Evolutionary conservation across 1,140 invertebrate genomes (phyloP).

Genomic region (Coenobita brevimanus): DNA sequence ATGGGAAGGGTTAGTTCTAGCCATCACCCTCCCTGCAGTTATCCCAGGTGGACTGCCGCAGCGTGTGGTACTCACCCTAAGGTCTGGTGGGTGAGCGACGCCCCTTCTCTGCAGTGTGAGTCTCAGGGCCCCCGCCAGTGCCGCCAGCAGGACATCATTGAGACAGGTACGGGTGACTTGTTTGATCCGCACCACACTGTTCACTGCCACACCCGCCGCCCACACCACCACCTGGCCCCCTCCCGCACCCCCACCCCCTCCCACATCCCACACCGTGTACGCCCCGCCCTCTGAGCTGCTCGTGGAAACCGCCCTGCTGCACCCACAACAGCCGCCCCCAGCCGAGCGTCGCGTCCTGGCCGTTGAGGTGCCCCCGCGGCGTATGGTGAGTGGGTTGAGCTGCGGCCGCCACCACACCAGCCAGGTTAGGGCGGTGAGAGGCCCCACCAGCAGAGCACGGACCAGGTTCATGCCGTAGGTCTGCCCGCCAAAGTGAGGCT

Average conservation of each 20-base stretch:
- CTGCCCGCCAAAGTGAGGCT: slow-evolving; percentile 74
- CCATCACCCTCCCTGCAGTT: too few relatives aligned
- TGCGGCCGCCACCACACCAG: slow-evolving; percentile 71
- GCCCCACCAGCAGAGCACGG: slow-evolving; percentile 76
- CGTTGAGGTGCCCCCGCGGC: not conserved
- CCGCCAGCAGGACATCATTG: slow-evolving; percentile 77
- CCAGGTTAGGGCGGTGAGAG: slow-evolving; percentile 76
- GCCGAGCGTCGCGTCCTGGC: not conserved
- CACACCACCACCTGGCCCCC: slow-evolving; percentile 64
- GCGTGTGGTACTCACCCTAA: slow-evolving; percentile 73
- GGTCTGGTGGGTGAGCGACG: slow-evolving; percentile 75
- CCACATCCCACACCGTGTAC: slow-evolving; percentile 68
- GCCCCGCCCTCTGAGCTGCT: slow-evolving; percentile 69
- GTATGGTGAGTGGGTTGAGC: slow-evolving; percentile 55
- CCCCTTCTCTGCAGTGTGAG: slow-evolving; percentile 75
- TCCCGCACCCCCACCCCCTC: slow-evolving; percentile 22
- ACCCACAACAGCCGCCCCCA: slow-evolving; percentile 26
- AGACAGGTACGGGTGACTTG: slow-evolving; percentile 77
- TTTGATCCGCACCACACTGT: slow-evolving; percentile 74
- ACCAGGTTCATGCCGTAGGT: slow-evolving; percentile 74
- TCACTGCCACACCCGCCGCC: slow-evolving; percentile 70
- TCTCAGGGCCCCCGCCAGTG: slow-evolving; percentile 75
- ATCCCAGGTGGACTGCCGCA: too few relatives aligned
- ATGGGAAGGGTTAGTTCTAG: too few relatives aligned
- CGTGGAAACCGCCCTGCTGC: slow-evolving; percentile 27